Evolutionary conservation across 2,113 vertebrate species (phyloP).

Genomic region (Haliaeetus leucogaster): DNA sequence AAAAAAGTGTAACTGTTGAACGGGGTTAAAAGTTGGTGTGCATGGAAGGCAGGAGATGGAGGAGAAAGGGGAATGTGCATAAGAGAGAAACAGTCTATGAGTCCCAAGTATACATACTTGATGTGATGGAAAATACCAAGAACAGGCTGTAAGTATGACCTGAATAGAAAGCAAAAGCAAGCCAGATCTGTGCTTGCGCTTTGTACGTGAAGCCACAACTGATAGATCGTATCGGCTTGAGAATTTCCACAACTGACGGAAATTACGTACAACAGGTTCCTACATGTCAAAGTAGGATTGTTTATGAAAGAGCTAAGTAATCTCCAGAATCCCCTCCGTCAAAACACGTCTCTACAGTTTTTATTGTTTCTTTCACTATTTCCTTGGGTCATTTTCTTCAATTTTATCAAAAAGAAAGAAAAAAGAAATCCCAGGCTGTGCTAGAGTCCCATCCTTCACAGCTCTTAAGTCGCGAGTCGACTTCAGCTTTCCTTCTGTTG

Average conservation of each 20-base stretch:
- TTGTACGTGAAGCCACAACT: not conserved
- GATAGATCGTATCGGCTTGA: rapidly evolving
- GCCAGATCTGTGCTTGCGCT: not conserved
- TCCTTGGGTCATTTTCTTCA: not conserved
- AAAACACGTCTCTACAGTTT: not conserved
- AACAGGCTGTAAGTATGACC: not conserved
- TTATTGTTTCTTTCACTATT: not conserved
- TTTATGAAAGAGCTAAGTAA: not conserved
- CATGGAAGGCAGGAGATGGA: not conserved
- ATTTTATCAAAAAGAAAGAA: not conserved
- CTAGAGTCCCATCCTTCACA: not conserved
- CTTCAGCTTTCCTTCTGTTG: not conserved
- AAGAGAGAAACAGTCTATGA: not conserved
- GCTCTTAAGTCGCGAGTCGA: not conserved
- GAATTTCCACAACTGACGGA: not conserved
- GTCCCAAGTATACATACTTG: rapidly evolving
- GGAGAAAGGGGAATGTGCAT: not conserved
- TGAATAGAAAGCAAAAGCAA: not conserved
- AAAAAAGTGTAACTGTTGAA: not conserved
- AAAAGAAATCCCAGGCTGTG: not conserved
- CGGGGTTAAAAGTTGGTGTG: not conserved
- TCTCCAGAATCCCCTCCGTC: not conserved
- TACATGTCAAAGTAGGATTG: not conserved
- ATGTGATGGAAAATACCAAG: not conserved
- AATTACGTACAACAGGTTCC: not conserved